Evolutionary conservation across 2,113 vertebrate species (phyloP), one percentile per base, ranked within the genome.

Genomic region (Pedionomus torquatus): DNA sequence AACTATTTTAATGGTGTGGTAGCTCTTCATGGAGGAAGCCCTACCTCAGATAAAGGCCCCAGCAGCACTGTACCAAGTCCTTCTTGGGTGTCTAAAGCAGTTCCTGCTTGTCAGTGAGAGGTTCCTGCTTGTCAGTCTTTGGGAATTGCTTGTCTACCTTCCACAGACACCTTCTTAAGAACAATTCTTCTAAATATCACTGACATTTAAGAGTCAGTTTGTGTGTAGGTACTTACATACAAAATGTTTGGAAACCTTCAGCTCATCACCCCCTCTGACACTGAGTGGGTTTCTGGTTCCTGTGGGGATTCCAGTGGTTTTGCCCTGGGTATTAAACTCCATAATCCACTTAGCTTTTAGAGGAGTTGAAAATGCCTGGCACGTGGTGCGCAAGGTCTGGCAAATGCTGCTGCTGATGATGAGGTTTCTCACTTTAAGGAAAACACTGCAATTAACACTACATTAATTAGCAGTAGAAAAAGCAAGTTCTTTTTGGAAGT

Each of bases 361-460:
- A 54, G 64, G 35, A 93, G 31, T 10, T 93, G 75, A 95, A 95
- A 93, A 88, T 21, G 37, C 44, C 65, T 79, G 65, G 55, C 43
- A 75, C 30, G 26, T 58, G 39, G 37, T 55, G 43, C n/a, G 61
- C 0, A 2, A 93, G 66, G 31, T 65, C 79, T 95, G 90, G 83
- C 79, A 95, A 95, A 90, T 37, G 58, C 37, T 35, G 58, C 37
- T 35, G 7, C 64, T 69, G 24, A 88, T 95, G 13, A 78, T 70
- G 85, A 90, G 17, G 37, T 61, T 95, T 96, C 84, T 95, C 39
- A 85, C 81, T 87, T 65, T 65, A 61, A 93, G 48, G 70, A 79
- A 94, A 93, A 91, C 12, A 80, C 33, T 72, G 90, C 44, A 94
- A 94, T 96, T 95, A 96, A 76, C 70, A 76, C 52, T 87, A 93